Evolutionary conservation across 2,888 invertebrate species (phyloP), one percentile per base, ranked within the genome.

Genomic region (Stictocephala bisonia): DNA sequence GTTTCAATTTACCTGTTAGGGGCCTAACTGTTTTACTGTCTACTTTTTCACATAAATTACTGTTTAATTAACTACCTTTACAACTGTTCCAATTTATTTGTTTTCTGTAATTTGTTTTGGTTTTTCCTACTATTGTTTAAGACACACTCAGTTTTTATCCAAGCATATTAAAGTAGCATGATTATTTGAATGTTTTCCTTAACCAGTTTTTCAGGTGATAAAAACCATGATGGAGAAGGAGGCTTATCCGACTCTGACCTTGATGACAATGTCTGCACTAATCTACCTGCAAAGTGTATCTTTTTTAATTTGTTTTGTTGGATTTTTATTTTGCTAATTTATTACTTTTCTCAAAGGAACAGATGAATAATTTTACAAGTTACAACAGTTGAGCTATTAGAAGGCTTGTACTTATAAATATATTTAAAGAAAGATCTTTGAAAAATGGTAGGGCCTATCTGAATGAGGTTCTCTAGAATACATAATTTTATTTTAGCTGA

Each of bases 221-320:
- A n/a, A n/a, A n/a, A 58, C 27, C 24, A 58, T 4, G 58, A 58
- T 58, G 58, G 58, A 58, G 27, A 26, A 18, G 53, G 53, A 53
- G n/a, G n/a, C 22, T 53, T 18, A 26, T 58, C 58, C 4, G 27
- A 58, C 58, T 26, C 58, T 58, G 58, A 26, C 27, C 27, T 26
- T 58, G 27, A 58, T 58, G 27, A 58, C 31, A 15, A 26, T 58
- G 3, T 58, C 27, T 3, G 31, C 27, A 24, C 26, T 58, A 27
- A 58, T 58, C 58, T 26, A 58, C 2, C 58, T 58, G 58, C 58
- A n/a, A 58, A 58, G 58, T 58, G 58, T 58, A 58, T 58, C 58
- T 27, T 58, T 58, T 53, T 26, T 58, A 58, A 26, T n/a, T n/a
- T 58, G 27, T 58, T 58, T 58, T 58, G 58, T 58, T 58, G n/a